These are phyloP conservation scores for Aplysia californica DNA, from an alignment of 1,140 invertebrate genomes.

Conservation along the genomic window DNA sequence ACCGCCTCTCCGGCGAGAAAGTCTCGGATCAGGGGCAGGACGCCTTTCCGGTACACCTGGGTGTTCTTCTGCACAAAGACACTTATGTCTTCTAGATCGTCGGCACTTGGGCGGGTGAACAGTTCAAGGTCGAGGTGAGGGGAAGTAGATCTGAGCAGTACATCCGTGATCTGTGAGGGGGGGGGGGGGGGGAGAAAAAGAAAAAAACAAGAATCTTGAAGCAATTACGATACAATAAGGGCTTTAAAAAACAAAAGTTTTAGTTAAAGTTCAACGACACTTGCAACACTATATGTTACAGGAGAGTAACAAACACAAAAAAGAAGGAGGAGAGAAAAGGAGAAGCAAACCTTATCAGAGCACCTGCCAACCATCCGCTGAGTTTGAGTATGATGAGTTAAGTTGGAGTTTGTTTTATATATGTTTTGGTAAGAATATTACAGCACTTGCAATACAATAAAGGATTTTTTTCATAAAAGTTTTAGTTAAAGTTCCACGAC, in stretches of 20 bases:
- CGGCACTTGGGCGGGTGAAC: neutral
- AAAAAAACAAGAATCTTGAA: neutral
- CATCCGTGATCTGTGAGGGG: constrained; percentile 17
- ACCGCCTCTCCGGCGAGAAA: constrained; percentile 42
- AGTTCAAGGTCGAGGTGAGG: constrained; percentile 21
- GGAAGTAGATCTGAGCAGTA: neutral
- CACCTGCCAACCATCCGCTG: neutral
- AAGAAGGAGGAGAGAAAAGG: neutral
- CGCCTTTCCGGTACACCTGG: constrained; percentile 56
- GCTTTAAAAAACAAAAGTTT: no score
- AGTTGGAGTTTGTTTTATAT: no score
- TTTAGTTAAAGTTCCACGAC: no score
- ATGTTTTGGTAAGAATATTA: no score
- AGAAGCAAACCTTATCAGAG: neutral
- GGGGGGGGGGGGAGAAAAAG: neutral
- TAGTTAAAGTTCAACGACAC: no score
- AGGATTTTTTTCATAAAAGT: no score
- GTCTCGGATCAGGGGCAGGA: constrained; percentile 58
- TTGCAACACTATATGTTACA: neutral
- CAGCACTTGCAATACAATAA: no score
- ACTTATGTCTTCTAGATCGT: neutral
- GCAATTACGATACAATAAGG: neutral
- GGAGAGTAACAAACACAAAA: neutral
- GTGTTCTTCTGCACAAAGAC: constrained; percentile 59
- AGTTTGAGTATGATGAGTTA: neutral